Percentiles rank a stretch among this genome's conserved stretches.
Conservation (phyloP, 1,140 invertebrate species). For the Zaprionus ghesquierei region DNA sequence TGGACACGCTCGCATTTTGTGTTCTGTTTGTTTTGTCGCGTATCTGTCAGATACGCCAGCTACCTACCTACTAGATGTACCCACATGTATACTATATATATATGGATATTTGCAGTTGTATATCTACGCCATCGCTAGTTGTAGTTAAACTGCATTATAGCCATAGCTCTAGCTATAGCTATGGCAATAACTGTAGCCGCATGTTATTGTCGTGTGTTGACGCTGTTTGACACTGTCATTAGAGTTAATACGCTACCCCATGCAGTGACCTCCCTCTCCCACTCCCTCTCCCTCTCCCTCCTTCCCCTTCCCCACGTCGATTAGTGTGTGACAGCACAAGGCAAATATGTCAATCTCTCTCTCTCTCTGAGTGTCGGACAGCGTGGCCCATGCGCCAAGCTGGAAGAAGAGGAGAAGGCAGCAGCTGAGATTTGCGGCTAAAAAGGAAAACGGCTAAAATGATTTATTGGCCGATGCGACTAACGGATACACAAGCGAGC, state of each 20-base stretch:
- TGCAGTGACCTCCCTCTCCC: too few species aligned
- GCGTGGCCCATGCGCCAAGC: background rate
- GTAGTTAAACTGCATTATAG: conserved; percentile 8
- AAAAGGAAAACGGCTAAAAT: conserved; percentile 51
- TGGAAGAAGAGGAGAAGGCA: background rate
- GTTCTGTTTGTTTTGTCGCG: conserved; percentile 21
- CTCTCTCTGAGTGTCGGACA: too few species aligned
- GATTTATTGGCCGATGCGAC: conserved; percentile 70
- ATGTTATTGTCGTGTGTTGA: conserved; percentile 48
- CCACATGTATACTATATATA: background rate
- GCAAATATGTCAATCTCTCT: conserved; percentile 39
- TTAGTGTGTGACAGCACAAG: background rate
- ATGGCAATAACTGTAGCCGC: conserved; percentile 17
- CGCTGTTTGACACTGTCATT: conserved; percentile 50
- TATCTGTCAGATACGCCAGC: conserved; percentile 19
- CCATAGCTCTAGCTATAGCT: background rate
- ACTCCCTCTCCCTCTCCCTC: background rate
- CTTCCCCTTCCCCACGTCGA: background rate
- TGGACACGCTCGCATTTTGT: background rate
- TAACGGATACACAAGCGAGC: conserved; percentile 57
- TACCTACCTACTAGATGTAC: conserved; percentile 19
- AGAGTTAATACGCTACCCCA: conserved; percentile 42
- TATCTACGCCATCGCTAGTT: background rate
- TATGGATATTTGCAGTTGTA: background rate
- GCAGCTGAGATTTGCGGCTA: conserved; percentile 35